Evolutionary conservation across 2,797 vertebrate genomes (phyloP).

Genomic region (Enteromius viviparus): DNA sequence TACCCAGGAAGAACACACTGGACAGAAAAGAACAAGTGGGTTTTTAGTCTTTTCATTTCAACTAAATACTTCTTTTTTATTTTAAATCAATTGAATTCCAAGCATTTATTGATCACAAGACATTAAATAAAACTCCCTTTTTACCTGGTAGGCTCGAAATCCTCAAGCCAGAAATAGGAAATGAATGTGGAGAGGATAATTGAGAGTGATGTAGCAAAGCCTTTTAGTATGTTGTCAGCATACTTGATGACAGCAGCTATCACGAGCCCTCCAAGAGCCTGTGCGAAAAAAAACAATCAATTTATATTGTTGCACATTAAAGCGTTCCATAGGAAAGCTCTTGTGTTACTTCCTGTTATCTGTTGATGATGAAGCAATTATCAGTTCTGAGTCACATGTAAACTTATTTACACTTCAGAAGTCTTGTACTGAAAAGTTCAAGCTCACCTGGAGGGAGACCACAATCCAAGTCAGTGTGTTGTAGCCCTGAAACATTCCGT

Average conservation of each 20-base stretch:
- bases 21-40: conserved; percentile 46
- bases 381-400: not conserved
- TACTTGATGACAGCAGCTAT: conserved; percentile 99
- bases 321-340: not conserved
- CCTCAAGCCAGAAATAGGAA: conserved; percentile 97
- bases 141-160: conserved; percentile 96
- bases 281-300: conserved; percentile 47
- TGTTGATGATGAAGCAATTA: not conserved
- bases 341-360: not conserved
- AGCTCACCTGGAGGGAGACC: conserved; percentile 89
- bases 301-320: not conserved
- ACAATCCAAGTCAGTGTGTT: conserved; percentile 93
- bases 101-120: not conserved
- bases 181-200: conserved; percentile 98
- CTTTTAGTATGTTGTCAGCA: conserved; percentile 98
- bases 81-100: not conserved
- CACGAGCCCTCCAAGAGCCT: conserved; percentile 97
- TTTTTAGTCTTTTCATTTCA: not conserved
- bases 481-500: conserved; percentile 98
- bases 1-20: conserved; percentile 94
- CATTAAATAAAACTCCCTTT: not conserved
- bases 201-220: conserved; percentile 96
- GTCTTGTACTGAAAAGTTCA: not conserved
- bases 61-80: not conserved
- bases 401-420: not conserved